Base-by-base conservation (phyloP, 1,140 invertebrate species). In the Drosophila nigromelanica region DNA sequence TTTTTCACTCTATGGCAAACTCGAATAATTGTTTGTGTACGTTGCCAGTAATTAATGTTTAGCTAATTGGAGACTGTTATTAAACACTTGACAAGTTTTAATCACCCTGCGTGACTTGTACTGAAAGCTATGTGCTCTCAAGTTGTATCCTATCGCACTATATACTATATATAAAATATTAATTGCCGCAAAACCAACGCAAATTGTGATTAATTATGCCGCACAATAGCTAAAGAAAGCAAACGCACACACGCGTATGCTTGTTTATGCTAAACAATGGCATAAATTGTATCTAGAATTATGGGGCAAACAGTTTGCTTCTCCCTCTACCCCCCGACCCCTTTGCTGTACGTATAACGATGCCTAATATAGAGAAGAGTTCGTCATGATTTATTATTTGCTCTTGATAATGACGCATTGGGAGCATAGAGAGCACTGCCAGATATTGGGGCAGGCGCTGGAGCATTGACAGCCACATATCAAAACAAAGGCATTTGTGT, bases 321-420 rank as follows among this genome's bases (percentile, higher is more conserved):
- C 39, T 42, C 21, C 51, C 40, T 27, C 21, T 35, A 14, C 35
- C 21, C 18, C 50, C 45, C 35, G 42, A 48, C 14, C 33, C 21
- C 42, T 40, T 58, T 58, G 12, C 48, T 72, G 60, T 54, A 6
- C 64, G 35, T 69, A 27, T 55, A 35, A 43, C 33, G 24, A 39
- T 45, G 51, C 58, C 48, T 68, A 73, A 68, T 62, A 60, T 67
- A 74, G 39, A 74, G 39, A 55, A 51, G 60, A 40, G 74, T 67
- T 52, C 62, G 80, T 79, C 76, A 87, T 89, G 83, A 89, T 89
- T 89, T 89, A 89, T 89, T 89, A 89, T 89, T 89, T 89, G 76
- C 79, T 77, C 83, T 89, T 80, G 83, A 89, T 89, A 89, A 89
- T 89, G 83, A 83, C 75, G 75, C 78, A 85, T 81, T 10, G 48